These are phyloP conservation scores for Nipponacmea schrenckii DNA, from an alignment of 2,888 invertebrate species.

Conservation along the genomic window DNA sequence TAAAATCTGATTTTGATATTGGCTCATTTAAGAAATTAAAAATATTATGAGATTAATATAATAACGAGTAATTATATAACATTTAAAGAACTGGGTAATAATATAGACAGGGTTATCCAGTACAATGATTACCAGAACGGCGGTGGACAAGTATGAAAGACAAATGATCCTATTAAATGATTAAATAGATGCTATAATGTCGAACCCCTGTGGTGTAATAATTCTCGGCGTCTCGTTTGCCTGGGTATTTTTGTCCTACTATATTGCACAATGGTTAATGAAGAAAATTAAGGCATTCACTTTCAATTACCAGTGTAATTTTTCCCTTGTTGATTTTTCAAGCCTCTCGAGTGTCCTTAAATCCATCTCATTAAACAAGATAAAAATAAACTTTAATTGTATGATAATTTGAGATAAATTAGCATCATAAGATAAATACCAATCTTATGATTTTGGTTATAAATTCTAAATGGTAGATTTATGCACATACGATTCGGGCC, in stretches of 20 bases:
- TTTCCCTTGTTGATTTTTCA: not conserved
- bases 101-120: conserved; percentile 5
- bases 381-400: no score
- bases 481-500: no score
- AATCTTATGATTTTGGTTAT: no score
- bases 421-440: no score
- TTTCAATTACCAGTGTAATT: conserved; percentile 4
- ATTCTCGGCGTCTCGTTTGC: not conserved
- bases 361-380: not conserved
- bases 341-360: not conserved
- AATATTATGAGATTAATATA: no score
- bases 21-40: no score
- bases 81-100: no score
- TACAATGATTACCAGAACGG: not conserved
- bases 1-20: no score
- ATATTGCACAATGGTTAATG: conserved; percentile 7
- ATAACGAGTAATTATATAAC: no score
- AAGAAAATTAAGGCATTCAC: conserved; percentile 4
- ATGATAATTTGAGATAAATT: no score
- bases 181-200: conserved; percentile 6
- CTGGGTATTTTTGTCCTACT: not conserved
- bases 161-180: conserved; percentile 7
- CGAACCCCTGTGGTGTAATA: conserved; percentile 2
- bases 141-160: conserved; percentile 7
- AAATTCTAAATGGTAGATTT: no score